Percentiles rank a stretch among this genome's conserved stretches.
These are phyloP conservation scores for Apodemia hepburni DNA, from an alignment of 2,888 invertebrate genomes.

Conservation along the genomic window DNA sequence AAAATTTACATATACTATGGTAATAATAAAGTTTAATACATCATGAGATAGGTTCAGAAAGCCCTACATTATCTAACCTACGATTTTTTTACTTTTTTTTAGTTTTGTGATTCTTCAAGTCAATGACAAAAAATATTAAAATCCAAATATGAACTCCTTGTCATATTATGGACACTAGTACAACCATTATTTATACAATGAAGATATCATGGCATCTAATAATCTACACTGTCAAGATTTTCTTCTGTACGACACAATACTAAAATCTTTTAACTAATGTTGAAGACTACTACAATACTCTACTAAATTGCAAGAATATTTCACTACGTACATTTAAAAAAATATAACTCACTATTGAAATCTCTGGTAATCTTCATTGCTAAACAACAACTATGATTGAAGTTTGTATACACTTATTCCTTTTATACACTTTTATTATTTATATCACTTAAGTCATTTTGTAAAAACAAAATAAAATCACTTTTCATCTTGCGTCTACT, in stretches of 20 bases:
- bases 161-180: conserved; percentile 26
- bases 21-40: conserved; percentile 57
- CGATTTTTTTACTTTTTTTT: conserved; percentile 46
- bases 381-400: conserved; percentile 55
- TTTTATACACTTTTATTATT: conserved; percentile 62
- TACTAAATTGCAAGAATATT: conserved; percentile 44
- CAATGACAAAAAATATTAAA: conserved; percentile 17
- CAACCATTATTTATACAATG: conserved; percentile 23
- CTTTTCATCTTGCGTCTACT: conserved; percentile 61
- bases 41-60: conserved; percentile 54
- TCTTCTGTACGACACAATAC: conserved; percentile 49
- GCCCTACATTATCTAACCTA: conserved; percentile 62
- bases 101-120: conserved; percentile 43
- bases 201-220: conserved; percentile 15
- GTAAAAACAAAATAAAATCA: conserved; percentile 76
- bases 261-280: conserved; percentile 49
- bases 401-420: conserved; percentile 63
- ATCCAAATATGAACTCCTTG: conserved; percentile 18
- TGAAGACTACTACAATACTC: conserved; percentile 45
- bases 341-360: conserved; percentile 75
- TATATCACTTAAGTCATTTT: conserved; percentile 53
- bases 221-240: conserved; percentile 16
- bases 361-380: conserved; percentile 63
- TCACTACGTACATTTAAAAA: conserved; percentile 62
- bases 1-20: conserved; percentile 56